These are phyloP conservation scores for Meiosimyza decipiens DNA, from an alignment of 2,888 invertebrate species.

Conservation along the genomic window DNA sequence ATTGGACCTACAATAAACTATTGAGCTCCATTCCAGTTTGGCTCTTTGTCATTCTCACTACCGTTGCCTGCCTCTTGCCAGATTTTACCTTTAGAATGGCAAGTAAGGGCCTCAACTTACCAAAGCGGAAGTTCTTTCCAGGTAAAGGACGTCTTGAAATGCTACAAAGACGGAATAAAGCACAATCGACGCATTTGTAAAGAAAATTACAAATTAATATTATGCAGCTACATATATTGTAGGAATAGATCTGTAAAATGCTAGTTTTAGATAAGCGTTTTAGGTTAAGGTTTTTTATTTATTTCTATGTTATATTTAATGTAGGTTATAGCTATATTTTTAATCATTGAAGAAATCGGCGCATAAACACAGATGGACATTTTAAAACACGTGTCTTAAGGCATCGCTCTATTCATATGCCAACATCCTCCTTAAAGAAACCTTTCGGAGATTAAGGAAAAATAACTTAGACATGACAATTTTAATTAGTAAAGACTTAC, in stretches of 20 bases:
- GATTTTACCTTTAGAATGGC: constrained; percentile 67
- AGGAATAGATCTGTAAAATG: neutral
- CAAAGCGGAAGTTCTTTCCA: constrained; percentile 58
- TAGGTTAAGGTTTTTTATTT: neutral
- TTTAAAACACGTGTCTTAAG: too few species aligned
- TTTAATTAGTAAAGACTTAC: too few species aligned
- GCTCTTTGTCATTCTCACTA: constrained; percentile 70
- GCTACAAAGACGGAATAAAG: constrained; percentile 49
- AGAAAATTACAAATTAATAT: neutral
- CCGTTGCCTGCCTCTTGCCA: constrained; percentile 70
- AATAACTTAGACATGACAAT: too few species aligned
- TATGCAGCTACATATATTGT: neutral
- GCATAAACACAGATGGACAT: too few species aligned
- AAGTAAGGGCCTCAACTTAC: constrained; percentile 55
- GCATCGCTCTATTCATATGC: too few species aligned
- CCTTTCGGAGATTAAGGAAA: too few species aligned
- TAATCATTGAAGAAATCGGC: too few species aligned
- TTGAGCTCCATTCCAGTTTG: constrained; percentile 72
- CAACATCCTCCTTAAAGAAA: too few species aligned
- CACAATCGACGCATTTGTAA: constrained; percentile 57
- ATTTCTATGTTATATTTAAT: constrained; percentile 5
- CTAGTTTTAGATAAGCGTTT: constrained; percentile 11
- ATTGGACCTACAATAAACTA: constrained; percentile 73
- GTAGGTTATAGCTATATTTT: too few species aligned
- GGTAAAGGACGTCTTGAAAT: constrained; percentile 53